Conservation (phyloP, 2,888 invertebrate genomes). For the Gymnosoma rotundatum region DNA sequence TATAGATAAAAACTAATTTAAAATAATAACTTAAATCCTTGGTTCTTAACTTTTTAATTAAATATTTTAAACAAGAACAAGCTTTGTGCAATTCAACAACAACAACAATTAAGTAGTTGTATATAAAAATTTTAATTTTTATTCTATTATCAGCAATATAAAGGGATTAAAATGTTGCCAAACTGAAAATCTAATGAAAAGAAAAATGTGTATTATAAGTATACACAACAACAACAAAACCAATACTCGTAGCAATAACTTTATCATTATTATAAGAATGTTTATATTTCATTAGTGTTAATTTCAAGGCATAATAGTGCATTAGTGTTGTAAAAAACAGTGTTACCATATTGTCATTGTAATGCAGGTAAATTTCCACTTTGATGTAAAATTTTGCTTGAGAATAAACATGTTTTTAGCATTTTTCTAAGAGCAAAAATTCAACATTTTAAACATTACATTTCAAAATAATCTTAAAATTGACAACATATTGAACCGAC, state of each 20-base stretch:
- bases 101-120: conserved; percentile 6
- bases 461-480: too few species aligned
- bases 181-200: not conserved
- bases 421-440: too few species aligned
- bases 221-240: conserved; percentile 18
- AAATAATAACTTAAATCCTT: too few species aligned
- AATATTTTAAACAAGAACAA: not conserved
- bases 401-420: too few species aligned
- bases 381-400: too few species aligned
- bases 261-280: conserved; percentile 24
- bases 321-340: not conserved
- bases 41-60: conserved; percentile 27
- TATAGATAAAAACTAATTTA: not conserved
- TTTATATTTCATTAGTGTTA: conserved; percentile 40
- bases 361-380: too few species aligned
- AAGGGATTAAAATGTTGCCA: conserved; percentile 37
- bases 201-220: not conserved
- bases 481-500: too few species aligned
- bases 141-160: conserved; percentile 9
- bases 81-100: conserved; percentile 6
- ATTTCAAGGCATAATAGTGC: not conserved
- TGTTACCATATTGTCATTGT: too few species aligned
- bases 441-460: too few species aligned
- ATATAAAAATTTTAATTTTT: conserved; percentile 27
- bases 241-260: not conserved